phyloP scores from a whole-genome alignment of 2,797 vertebrate species.

The Poeciliopsis paucimaculata region DNA sequence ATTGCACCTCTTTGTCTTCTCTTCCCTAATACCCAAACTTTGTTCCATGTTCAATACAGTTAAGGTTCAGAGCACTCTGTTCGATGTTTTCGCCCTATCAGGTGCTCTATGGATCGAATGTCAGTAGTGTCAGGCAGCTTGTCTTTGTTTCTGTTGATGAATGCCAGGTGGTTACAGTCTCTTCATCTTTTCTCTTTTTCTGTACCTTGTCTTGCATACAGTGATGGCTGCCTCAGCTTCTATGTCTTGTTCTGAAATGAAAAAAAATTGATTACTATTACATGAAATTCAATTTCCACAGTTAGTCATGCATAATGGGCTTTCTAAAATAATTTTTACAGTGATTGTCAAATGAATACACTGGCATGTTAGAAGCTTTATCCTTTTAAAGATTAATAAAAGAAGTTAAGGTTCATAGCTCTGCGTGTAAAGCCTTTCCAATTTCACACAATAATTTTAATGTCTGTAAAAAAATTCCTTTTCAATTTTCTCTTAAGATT shows the following conservation, averaged over 20 bases:
- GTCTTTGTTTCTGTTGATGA: constrained; percentile 50
- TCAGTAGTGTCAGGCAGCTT: constrained; percentile 61
- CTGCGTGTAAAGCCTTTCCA: constrained; percentile 64
- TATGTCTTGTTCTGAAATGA: constrained; percentile 26
- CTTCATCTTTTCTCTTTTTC: constrained; percentile 32
- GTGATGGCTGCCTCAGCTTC: constrained; percentile 32
- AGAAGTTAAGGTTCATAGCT: constrained; percentile 55
- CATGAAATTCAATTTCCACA: constrained; percentile 47
- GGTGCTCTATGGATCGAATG: constrained; percentile 66
- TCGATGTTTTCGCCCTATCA: constrained; percentile 67
- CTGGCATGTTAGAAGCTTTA: constrained; percentile 54
- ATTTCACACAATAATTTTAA: constrained; percentile 64
- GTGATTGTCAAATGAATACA: constrained; percentile 62
- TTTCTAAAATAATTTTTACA: constrained; percentile 56
- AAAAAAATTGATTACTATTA: constrained; percentile 43
- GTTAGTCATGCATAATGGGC: constrained; percentile 53
- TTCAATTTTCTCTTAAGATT: constrained; percentile 19
- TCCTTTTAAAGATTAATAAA: constrained; percentile 60
- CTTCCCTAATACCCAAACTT: constrained; percentile 53
- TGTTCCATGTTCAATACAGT: constrained; percentile 47
- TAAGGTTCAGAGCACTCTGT: constrained; percentile 36
- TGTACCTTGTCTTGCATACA: constrained; percentile 24
- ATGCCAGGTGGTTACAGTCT: constrained; percentile 43
- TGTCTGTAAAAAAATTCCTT: constrained; percentile 32
- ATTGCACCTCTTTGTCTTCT: constrained; percentile 63